phyloP scores from a whole-genome alignment of 2,113 vertebrate genomes.

The Indicator indicator region DNA sequence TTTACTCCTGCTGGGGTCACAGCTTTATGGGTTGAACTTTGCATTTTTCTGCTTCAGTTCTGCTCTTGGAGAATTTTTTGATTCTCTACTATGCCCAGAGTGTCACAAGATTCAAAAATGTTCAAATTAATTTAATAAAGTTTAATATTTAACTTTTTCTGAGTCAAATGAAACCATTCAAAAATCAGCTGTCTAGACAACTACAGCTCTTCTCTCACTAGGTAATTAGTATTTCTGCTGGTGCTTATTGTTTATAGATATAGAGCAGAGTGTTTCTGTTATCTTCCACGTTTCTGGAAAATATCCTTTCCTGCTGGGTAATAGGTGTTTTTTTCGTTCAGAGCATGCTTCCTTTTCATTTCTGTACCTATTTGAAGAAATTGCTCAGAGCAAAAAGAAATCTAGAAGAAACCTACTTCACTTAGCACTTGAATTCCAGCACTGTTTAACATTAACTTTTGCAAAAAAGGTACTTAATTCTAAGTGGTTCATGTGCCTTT shows the following conservation, averaged over 20 bases:
- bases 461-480: background rate
- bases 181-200: background rate
- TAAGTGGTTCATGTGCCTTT: background rate
- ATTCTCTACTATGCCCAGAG: background rate
- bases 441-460: background rate
- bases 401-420: background rate
- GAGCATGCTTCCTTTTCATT: background rate
- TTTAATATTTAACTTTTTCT: background rate
- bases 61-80: background rate
- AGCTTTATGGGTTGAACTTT: background rate
- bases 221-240: background rate
- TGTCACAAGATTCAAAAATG: background rate
- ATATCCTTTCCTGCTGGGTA: background rate
- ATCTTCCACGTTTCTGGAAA: background rate
- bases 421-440: background rate
- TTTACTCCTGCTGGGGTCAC: background rate
- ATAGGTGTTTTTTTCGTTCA: background rate
- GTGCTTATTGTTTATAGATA: background rate
- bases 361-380: background rate
- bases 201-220: background rate
- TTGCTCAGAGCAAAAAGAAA: background rate
- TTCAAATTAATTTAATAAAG: background rate
- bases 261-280: background rate
- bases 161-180: background rate
- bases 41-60: background rate